Conservation (phyloP, 92 coral and sea anemone genomes). For the Paragorgia papillata region DNA sequence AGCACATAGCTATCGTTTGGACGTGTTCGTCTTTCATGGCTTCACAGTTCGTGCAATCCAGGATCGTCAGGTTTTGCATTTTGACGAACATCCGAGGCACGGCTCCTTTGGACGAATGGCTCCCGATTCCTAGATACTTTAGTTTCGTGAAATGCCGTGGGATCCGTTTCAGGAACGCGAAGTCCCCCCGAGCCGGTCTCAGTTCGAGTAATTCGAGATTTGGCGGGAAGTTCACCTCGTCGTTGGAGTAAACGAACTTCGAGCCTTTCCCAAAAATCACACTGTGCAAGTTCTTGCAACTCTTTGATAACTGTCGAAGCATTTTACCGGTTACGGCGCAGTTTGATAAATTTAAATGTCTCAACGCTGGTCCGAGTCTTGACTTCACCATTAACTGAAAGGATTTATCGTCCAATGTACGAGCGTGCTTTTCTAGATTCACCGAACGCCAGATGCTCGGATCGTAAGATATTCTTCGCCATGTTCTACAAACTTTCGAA, state of each 20-base stretch:
- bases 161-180: constrained; percentile 83
- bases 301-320: constrained; percentile 77
- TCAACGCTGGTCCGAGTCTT: constrained; percentile 71
- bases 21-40: constrained; percentile 93
- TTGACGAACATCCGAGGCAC: constrained; percentile 91
- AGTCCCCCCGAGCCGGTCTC: constrained; percentile 95
- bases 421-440: constrained; percentile 77
- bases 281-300: constrained; percentile 78
- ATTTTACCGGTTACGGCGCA: constrained; percentile 81
- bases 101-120: constrained; percentile 90
- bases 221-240: constrained; percentile 83
- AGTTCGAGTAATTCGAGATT: constrained; percentile 85
- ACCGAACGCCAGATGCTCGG: constrained; percentile 92
- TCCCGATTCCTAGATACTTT: constrained; percentile 90
- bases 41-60: constrained; percentile 98
- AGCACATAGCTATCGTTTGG: constrained; percentile 85
- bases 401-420: constrained; percentile 77
- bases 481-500: constrained; percentile 82
- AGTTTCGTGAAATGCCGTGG: constrained; percentile 87
- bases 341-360: constrained; percentile 73
- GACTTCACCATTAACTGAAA: constrained; percentile 83
- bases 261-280: constrained; percentile 94
- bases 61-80: constrained; percentile 85
- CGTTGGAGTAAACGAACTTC: constrained; percentile 69
- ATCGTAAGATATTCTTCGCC: constrained; percentile 95